Evolutionary conservation across 2,797 vertebrate species (phyloP).

Genomic region (Lutjanus argentimaculatus): DNA sequence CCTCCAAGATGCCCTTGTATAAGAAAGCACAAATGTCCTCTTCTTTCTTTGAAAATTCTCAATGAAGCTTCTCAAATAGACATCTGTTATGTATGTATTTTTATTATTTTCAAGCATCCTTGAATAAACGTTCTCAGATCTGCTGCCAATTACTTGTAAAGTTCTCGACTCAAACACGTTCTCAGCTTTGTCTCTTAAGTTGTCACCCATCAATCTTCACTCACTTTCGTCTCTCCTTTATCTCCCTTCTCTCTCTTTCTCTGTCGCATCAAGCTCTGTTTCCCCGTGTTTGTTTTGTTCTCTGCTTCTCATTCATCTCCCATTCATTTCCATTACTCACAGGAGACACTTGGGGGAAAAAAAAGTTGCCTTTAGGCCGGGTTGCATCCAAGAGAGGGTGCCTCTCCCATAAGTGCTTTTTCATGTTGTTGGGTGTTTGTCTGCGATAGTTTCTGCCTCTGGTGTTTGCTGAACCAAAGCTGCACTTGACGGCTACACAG

Average conservation of each 20-base stretch:
- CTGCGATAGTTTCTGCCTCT: constrained; percentile 42
- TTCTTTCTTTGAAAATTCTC: constrained; percentile 8
- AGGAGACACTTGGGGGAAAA: not conserved
- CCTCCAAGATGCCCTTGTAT: not conserved
- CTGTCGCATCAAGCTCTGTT: constrained; percentile 28
- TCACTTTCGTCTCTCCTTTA: constrained; percentile 8
- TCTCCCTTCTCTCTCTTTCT: not conserved
- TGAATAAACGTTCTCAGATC: constrained; percentile 18
- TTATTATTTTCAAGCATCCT: constrained; percentile 30
- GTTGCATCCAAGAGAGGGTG: constrained; percentile 37
- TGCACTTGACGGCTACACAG: constrained; percentile 28
- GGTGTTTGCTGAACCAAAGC: constrained; percentile 40
- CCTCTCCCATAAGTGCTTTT: constrained; percentile 57
- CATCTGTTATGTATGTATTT: constrained; percentile 22
- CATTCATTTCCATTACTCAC: constrained; percentile 56
- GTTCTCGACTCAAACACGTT: not conserved
- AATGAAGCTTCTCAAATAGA: not conserved
- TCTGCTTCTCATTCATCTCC: constrained; percentile 34
- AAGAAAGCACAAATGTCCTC: constrained; percentile 1
- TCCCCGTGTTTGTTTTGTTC: constrained; percentile 44
- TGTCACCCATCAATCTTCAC: constrained; percentile 35
- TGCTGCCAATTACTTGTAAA: constrained; percentile 35
- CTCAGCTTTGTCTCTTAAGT: constrained; percentile 15
- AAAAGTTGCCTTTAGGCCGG: constrained; percentile 38
- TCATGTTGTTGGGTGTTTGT: constrained; percentile 65